phyloP scores from a whole-genome alignment of 2,797 vertebrate genomes.

The Labeo calbasu region DNA sequence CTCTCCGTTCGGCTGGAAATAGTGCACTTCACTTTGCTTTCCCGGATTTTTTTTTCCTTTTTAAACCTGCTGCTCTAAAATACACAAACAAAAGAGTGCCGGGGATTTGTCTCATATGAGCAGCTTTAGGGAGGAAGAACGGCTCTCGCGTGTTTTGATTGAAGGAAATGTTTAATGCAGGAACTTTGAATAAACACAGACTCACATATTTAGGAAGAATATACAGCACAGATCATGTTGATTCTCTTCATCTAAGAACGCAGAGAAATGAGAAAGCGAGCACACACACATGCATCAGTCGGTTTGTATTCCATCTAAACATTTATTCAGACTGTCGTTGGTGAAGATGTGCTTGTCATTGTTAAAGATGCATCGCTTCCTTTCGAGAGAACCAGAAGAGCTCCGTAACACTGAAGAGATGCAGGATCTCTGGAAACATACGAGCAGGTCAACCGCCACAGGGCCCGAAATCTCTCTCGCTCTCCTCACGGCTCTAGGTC shows the following conservation, averaged over 20 bases:
- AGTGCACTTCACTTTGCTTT: slow-evolving; percentile 38
- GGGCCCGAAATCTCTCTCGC: not conserved
- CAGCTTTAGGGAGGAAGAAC: slow-evolving; percentile 31
- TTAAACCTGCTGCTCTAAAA: slow-evolving; percentile 11
- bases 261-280: not conserved
- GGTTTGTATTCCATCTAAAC: not conserved
- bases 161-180: slow-evolving; percentile 11
- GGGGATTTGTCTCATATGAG: slow-evolving; percentile 20
- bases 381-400: not conserved
- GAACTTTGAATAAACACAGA: slow-evolving; percentile 6
- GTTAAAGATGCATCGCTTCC: not conserved
- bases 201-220: not conserved
- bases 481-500: slow-evolving; percentile 44
- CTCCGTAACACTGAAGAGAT: not conserved
- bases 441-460: not conserved
- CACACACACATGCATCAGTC: slow-evolving; percentile 63
- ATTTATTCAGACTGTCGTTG: slow-evolving; percentile 38
- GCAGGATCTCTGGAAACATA: not conserved
- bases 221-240: not conserved
- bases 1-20: slow-evolving; percentile 24
- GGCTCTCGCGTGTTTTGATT: not conserved
- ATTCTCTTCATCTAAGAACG: slow-evolving; percentile 59
- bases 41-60: not conserved
- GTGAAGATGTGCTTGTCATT: slow-evolving; percentile 1
- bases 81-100: not conserved